Base-by-base conservation (phyloP, 1,140 invertebrate species). In the Drosophila bifasciata region DNA sequence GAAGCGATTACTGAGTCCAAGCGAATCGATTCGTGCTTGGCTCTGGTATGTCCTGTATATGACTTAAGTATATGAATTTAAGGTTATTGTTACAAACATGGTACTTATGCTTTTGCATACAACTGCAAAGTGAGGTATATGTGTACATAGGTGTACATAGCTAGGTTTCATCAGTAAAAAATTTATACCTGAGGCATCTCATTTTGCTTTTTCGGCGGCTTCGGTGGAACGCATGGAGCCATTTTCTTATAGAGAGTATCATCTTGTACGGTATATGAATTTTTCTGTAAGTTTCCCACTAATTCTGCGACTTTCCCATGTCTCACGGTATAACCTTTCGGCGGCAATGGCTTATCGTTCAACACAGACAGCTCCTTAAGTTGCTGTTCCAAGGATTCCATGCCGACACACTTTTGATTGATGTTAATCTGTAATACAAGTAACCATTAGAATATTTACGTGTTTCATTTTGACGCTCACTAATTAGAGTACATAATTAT, bases 131-230 rank as follows among this genome's bases (percentile, higher is more conserved):
- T 28, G 8, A 28, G 28, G 8, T 28, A 3, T 28, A 28, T 9
- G 8, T n/a, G n/a, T n/a, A n/a, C n/a, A n/a, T 21, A 21, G 19
- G 4, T 28, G 28, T 28, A n/a, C n/a, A n/a, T n/a, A 28, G 28
- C 9, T 28, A 0, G 28, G 3, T 40, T 17, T 17, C 4, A 23
- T 1, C 39, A 0, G 32, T 19, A 16, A 4, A 19, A 8, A n/a
- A 23, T 21, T 25, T 2, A 11, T 59, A 83, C 79, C 76, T 84
- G 80, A 6, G 79, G 79, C 53, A 67, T 60, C 32, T 83, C 70
- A 44, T 13, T 46, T 16, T 28, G 11, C 36, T 60, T 83, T 56
- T 64, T 66, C 8, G 49, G 40, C 7, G 76, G 79, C 40, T 83
- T 83, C 6, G 79, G 79, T 45, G 79, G 79, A 60, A 76, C 70